These are phyloP conservation scores for Plectropomus leopardus DNA, from an alignment of 2,113 vertebrate species.

Conservation along the genomic window DNA sequence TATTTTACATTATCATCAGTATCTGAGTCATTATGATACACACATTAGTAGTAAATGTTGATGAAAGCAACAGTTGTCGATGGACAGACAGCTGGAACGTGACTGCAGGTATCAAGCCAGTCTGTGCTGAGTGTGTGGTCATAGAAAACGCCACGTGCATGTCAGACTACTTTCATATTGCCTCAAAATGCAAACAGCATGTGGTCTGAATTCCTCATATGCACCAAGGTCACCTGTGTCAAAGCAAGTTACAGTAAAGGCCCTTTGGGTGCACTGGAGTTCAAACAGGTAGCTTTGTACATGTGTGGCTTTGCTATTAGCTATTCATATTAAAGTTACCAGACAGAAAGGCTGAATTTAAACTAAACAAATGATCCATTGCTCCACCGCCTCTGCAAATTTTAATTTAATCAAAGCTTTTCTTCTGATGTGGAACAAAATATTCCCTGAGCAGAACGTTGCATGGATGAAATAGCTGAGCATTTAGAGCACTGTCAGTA, in stretches of 20 bases:
- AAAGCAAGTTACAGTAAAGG: slow-evolving; percentile 9
- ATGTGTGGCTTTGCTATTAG: neutral
- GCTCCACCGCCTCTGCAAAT: neutral
- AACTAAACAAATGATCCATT: neutral
- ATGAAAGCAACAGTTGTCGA: slow-evolving; percentile 27
- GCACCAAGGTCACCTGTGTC: slow-evolving; percentile 31
- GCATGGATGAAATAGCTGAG: slow-evolving; percentile 13
- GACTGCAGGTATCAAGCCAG: slow-evolving; percentile 18
- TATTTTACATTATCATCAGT: neutral
- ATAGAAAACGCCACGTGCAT: neutral
- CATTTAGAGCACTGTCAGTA: slow-evolving; percentile 29
- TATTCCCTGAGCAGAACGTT: neutral
- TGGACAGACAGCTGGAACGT: slow-evolving; percentile 32
- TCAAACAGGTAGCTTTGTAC: slow-evolving; percentile 13
- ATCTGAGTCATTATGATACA: neutral
- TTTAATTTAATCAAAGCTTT: slow-evolving; percentile 28
- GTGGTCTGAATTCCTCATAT: slow-evolving; percentile 24
- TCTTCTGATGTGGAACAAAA: slow-evolving; percentile 35
- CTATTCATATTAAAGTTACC: slow-evolving; percentile 9
- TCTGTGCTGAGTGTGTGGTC: slow-evolving; percentile 6
- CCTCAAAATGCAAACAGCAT: slow-evolving; percentile 29
- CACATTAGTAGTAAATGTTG: neutral
- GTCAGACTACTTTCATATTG: slow-evolving; percentile 36
- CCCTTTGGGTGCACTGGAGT: neutral
- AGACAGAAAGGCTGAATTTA: neutral